Evolutionary conservation across 2,888 invertebrate species (phyloP).

Genomic region (Pogonocherus hispidulus): DNA sequence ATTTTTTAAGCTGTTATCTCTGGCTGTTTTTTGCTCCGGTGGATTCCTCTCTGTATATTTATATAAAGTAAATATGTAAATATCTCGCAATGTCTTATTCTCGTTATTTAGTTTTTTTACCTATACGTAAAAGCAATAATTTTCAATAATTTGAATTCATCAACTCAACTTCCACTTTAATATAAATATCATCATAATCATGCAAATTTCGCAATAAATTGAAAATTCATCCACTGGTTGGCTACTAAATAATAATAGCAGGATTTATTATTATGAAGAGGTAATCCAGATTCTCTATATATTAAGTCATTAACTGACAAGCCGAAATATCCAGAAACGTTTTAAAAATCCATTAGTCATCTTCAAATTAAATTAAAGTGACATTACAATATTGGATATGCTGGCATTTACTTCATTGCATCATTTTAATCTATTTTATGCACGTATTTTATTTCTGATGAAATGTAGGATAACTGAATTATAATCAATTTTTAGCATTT

Average conservation of each 20-base stretch:
- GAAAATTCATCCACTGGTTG: not conserved
- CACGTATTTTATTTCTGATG: not conserved
- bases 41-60: too few relatives aligned
- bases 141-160: too few relatives aligned
- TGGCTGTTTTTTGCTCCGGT: too few relatives aligned
- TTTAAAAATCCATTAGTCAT: not conserved
- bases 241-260: not conserved
- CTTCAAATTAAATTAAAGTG: not conserved
- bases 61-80: too few relatives aligned
- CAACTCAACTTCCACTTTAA: too few relatives aligned
- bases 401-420: not conserved
- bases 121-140: too few relatives aligned
- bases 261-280: not conserved
- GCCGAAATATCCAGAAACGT: not conserved
- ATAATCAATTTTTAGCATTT: not conserved
- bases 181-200: too few relatives aligned
- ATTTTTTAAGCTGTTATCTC: too few relatives aligned
- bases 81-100: too few relatives aligned
- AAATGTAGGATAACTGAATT: not conserved
- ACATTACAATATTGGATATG: not conserved
- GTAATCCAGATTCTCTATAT: not conserved
- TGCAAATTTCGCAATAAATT: not conserved
- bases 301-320: not conserved
- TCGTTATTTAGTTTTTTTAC: too few relatives aligned
- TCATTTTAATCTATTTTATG: too few relatives aligned